phyloP scores from a whole-genome alignment of 2,797 vertebrate species.

The Pangasius krempfi region DNA sequence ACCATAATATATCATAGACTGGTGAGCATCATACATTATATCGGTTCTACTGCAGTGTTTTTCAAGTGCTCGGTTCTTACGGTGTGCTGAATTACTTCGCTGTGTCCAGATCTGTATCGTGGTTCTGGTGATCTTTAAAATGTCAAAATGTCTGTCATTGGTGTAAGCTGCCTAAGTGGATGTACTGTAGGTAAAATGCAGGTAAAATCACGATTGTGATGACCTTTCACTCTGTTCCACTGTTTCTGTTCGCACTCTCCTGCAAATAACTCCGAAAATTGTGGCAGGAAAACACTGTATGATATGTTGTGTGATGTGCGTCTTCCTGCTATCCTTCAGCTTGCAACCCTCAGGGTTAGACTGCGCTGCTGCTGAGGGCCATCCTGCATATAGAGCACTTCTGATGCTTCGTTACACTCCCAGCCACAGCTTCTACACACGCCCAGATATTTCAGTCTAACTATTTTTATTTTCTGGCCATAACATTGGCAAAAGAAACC shows the following conservation, averaged over 20 bases:
- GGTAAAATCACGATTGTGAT: background rate
- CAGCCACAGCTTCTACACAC: background rate
- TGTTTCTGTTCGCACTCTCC: background rate
- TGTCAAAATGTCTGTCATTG: background rate
- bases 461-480: constrained; percentile 35
- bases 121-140: background rate
- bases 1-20: background rate
- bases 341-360: constrained; percentile 46
- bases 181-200: background rate
- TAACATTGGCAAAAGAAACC: background rate
- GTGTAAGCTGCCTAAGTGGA: background rate
- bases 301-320: constrained; percentile 20
- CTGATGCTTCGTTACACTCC: background rate
- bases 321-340: constrained; percentile 33
- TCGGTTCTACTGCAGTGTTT: background rate
- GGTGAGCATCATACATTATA: background rate
- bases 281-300: background rate
- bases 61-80: background rate
- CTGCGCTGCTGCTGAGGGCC: constrained; percentile 25
- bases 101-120: background rate
- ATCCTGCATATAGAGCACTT: constrained; percentile 50
- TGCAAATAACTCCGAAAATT: background rate
- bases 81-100: background rate
- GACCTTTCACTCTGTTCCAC: background rate
- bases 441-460: constrained; percentile 30